A percentile compares a stretch with the other conserved stretches of the same genome.
Evolutionary conservation across 2,888 invertebrate genomes (phyloP).

Genomic region (Archips xylosteana): DNA sequence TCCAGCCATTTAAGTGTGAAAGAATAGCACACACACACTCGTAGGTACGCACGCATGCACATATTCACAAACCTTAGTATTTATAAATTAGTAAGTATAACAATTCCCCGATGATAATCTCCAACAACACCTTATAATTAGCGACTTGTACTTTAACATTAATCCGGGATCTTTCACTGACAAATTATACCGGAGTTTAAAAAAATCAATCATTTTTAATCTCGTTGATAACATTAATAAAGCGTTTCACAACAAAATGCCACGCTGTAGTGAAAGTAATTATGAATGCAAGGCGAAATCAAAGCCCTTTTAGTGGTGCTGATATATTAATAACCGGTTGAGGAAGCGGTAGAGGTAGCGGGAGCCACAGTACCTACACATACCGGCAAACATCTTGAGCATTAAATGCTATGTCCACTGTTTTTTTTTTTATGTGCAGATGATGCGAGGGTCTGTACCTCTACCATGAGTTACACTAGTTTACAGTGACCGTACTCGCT

Average conservation of each 20-base stretch:
- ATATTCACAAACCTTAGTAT: too few relatives aligned
- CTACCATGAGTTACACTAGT: too few relatives aligned
- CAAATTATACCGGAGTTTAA: conserved; percentile 12
- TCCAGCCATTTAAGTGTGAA: too few relatives aligned
- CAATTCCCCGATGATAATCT: conserved; percentile 29
- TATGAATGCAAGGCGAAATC: conserved; percentile 58
- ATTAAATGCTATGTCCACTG: too few relatives aligned
- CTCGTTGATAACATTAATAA: conserved; percentile 16
- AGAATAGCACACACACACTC: too few relatives aligned
- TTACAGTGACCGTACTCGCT: too few relatives aligned
- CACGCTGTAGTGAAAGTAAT: conserved; percentile 48
- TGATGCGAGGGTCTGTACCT: too few relatives aligned
- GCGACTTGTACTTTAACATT: conserved; percentile 25
- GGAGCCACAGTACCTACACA: too few relatives aligned
- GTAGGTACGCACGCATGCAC: too few relatives aligned
- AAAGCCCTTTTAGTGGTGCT: conserved; percentile 50
- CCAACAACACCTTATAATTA: conserved; percentile 32
- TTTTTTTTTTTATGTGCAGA: too few relatives aligned
- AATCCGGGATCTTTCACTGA: conserved; percentile 7
- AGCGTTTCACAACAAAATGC: conserved; percentile 32
- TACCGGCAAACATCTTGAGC: too few relatives aligned
- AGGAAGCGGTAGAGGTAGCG: conserved; percentile 19
- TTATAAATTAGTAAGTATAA: conserved; percentile 1
- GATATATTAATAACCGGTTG: background rate
- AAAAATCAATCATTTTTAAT: conserved; percentile 29